phyloP scores from a whole-genome alignment of 2,888 invertebrate species.

The Bedellia somnulentella region DNA sequence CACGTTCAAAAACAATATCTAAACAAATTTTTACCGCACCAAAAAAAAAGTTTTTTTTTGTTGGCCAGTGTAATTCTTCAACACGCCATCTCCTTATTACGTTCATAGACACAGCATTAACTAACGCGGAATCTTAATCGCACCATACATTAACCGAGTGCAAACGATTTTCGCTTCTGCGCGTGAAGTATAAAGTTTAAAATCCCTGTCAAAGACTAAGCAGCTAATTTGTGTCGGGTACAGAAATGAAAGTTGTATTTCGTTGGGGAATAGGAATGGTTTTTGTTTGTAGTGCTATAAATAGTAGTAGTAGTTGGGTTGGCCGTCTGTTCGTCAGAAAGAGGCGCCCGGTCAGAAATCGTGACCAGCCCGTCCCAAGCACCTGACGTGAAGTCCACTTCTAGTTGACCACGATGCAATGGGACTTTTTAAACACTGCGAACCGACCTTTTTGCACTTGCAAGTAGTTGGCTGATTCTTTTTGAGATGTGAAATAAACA shows the following conservation, averaged over 20 bases:
- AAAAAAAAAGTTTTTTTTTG: too few relatives aligned
- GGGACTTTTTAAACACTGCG: neutral
- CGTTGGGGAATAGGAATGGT: too few relatives aligned
- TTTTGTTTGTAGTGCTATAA: conserved; percentile 15
- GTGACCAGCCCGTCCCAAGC: conserved; percentile 52
- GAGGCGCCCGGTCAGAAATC: conserved; percentile 17
- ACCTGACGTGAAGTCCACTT: conserved; percentile 36
- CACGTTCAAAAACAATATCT: too few relatives aligned
- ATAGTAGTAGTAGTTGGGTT: conserved; percentile 11
- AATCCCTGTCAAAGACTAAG: conserved; percentile 10
- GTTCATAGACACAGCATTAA: conserved; percentile 56
- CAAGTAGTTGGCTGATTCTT: too few relatives aligned
- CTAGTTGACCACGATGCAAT: conserved; percentile 3
- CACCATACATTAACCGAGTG: conserved; percentile 5
- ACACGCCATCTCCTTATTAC: conserved; percentile 61
- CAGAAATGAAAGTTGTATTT: conserved; percentile 15
- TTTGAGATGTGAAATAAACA: too few relatives aligned
- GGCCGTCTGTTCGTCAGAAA: conserved; percentile 2
- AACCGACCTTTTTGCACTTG: too few relatives aligned
- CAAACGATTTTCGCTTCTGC: conserved; percentile 9
- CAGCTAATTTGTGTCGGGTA: conserved; percentile 11
- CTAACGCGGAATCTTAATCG: conserved; percentile 35
- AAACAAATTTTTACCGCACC: too few relatives aligned
- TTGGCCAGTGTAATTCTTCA: conserved; percentile 63
- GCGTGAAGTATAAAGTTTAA: conserved; percentile 7